Evolutionary conservation across 2,888 invertebrate genomes (phyloP).

Genomic region (Shargacucullia verbasci): DNA sequence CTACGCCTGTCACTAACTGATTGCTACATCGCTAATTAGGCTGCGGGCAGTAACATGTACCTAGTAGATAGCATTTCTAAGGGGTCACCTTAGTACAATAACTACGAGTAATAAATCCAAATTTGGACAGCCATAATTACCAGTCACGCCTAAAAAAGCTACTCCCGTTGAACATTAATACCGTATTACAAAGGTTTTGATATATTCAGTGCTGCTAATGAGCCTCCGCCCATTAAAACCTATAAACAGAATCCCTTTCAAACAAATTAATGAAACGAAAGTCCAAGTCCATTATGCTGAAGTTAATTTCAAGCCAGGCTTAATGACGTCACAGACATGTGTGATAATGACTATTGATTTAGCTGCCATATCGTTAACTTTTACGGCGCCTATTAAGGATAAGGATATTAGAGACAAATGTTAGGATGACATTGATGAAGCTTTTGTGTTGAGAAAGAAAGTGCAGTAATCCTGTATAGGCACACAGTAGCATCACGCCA

Average conservation of each 20-base stretch:
- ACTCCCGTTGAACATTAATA: no score
- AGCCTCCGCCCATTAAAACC: slow-evolving; percentile 10
- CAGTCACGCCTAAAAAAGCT: no score
- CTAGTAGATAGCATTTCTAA: no score
- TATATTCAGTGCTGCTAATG: slow-evolving; percentile 18
- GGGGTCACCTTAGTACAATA: no score
- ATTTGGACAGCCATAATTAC: no score
- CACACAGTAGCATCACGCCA: no score
- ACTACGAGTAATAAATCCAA: no score
- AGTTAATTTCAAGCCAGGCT: slow-evolving; percentile 34
- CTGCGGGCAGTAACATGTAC: no score
- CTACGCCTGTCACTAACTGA: no score
- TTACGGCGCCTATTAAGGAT: slow-evolving; percentile 64
- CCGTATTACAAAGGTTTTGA: slow-evolving; percentile 8
- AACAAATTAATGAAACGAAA: slow-evolving; percentile 41
- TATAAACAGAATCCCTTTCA: slow-evolving; percentile 8
- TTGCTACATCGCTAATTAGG: no score
- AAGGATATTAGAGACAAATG: slow-evolving; percentile 66
- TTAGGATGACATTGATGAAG: slow-evolving; percentile 33
- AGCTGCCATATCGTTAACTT: slow-evolving; percentile 61
- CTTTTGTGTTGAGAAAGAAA: slow-evolving; percentile 11
- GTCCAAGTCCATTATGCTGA: slow-evolving; percentile 37
- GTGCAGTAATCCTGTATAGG: background rate
- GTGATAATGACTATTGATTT: slow-evolving; percentile 48
- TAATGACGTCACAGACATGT: slow-evolving; percentile 38